Percentiles rank a stretch among this genome's conserved stretches.
phyloP scores from a whole-genome alignment of 2,113 vertebrate genomes.

The Calyptommatus sinebrachiatus region DNA sequence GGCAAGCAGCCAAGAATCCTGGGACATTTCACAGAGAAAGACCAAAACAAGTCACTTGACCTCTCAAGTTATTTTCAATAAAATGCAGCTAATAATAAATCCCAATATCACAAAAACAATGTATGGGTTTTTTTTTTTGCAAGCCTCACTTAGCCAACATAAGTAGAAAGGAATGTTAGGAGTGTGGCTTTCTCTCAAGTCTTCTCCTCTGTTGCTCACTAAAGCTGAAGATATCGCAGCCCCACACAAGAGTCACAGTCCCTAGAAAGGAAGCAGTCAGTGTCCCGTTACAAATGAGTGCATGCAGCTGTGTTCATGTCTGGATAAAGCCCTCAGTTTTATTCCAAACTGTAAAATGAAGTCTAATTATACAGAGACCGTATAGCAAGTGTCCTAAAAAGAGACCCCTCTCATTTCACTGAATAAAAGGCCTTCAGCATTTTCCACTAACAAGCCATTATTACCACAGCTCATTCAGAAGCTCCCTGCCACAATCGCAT shows the following conservation, averaged over 20 bases:
- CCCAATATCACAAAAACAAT: constrained; percentile 14
- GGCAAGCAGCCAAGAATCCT: neutral
- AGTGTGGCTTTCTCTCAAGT: constrained; percentile 51
- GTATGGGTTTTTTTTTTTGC: constrained; percentile 45
- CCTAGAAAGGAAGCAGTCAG: constrained; percentile 65
- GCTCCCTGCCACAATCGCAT: constrained; percentile 43
- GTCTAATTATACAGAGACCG: constrained; percentile 73
- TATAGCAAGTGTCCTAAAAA: constrained; percentile 70
- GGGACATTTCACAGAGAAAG: neutral
- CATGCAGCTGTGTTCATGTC: constrained; percentile 70
- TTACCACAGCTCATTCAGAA: constrained; percentile 47
- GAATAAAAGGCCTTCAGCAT: constrained; percentile 59
- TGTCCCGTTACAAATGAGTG: constrained; percentile 68
- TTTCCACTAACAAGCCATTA: constrained; percentile 65
- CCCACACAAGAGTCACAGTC: constrained; percentile 32
- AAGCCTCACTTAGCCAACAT: constrained; percentile 49
- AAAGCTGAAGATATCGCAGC: constrained; percentile 44
- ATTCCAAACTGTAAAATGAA: constrained; percentile 56
- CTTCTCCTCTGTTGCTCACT: constrained; percentile 50
- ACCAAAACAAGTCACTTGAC: constrained; percentile 16
- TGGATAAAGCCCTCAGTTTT: constrained; percentile 75
- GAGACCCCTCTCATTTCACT: constrained; percentile 64
- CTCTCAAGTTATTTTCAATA: constrained; percentile 21
- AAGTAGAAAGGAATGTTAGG: constrained; percentile 56
- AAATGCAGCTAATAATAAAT: constrained; percentile 46